Evolutionary conservation across 2,113 vertebrate genomes (phyloP).

Genomic region (Notiomystis cincta): DNA sequence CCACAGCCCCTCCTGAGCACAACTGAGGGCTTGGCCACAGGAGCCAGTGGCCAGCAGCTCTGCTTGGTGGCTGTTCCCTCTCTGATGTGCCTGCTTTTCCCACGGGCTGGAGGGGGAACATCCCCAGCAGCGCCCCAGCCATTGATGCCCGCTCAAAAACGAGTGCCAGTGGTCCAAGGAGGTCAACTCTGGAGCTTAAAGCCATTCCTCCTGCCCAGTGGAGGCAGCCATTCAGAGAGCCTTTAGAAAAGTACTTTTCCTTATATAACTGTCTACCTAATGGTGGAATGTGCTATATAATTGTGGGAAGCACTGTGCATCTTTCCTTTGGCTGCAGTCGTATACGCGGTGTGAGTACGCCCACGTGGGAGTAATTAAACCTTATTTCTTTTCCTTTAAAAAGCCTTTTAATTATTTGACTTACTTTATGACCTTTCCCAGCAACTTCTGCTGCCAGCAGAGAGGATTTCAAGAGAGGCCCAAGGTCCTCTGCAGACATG

Average conservation of each 20-base stretch:
- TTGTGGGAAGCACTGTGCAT: background rate
- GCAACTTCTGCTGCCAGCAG: background rate
- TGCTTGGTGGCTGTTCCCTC: background rate
- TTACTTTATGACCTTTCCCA: background rate
- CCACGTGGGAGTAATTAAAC: background rate
- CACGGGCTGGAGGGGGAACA: too few relatives aligned
- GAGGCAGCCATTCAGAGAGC: background rate
- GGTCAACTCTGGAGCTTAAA: background rate
- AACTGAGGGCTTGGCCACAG: background rate
- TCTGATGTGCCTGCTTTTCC: background rate
- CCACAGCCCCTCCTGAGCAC: background rate
- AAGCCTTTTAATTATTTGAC: background rate
- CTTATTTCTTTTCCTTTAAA: background rate
- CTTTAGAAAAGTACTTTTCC: background rate
- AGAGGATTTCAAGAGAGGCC: background rate
- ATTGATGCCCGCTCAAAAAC: background rate
- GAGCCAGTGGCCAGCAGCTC: background rate
- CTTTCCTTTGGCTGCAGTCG: background rate
- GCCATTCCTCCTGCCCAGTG: background rate
- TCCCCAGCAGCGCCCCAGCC: background rate
- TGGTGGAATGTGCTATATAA: too few relatives aligned
- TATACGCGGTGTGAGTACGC: accelerated
- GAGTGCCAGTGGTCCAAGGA: background rate
- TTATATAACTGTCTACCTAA: background rate
- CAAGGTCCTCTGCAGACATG: background rate